Evolutionary conservation across 2,797 vertebrate species (phyloP), one percentile per base, ranked within the genome.

Genomic region (Falco columbarius): DNA sequence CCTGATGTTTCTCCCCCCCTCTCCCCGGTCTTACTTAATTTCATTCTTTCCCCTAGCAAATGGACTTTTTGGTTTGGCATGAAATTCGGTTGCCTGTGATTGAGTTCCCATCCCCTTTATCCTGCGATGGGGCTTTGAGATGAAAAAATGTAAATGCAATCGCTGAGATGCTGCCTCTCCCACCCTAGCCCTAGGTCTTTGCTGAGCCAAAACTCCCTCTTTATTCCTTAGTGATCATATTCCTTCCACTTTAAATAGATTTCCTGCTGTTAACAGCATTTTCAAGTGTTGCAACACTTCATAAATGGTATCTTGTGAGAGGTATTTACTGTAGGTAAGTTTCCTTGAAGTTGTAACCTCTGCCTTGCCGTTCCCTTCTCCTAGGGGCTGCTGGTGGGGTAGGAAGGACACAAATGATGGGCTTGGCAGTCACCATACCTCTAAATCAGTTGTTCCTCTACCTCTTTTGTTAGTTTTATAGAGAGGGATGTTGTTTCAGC

Each of bases 151-250:
- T 36, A 52, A 89, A 86, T 13, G 55, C 30, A 8, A 1, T 26
- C 1, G 4, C 65, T 2, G 29, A 12, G 88, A 36, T 12, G 7
- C 83, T 68, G 20, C 81, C 66, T 74, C 81, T 55, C 47, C 76
- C 81, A 27, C 86, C 81, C 52, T 65, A 49, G 66, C 90, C 81
- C 51, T 63, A 42, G 86, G 90, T 65, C 86, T 83, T 79, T 23
- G 46, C 77, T 4, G 46, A 74, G 56, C 68, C 4, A 5, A 70
- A 90, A 61, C 90, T 83, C 93, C 67, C 32, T 59, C 63, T 86
- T 86, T 79, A 79, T 79, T 86, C 86, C 86, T 83, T 79, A 70
- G 61, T 29, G 90, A 74, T 95, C 73, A 10, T 79, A 83, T 83
- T 92, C 82, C 82, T 90, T 83, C 72, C 67, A 59, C 86, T 79